Evolutionary conservation across 2,888 invertebrate species (phyloP), one percentile per base, ranked within the genome.

Genomic region (Tricholauxania praeusta): DNA sequence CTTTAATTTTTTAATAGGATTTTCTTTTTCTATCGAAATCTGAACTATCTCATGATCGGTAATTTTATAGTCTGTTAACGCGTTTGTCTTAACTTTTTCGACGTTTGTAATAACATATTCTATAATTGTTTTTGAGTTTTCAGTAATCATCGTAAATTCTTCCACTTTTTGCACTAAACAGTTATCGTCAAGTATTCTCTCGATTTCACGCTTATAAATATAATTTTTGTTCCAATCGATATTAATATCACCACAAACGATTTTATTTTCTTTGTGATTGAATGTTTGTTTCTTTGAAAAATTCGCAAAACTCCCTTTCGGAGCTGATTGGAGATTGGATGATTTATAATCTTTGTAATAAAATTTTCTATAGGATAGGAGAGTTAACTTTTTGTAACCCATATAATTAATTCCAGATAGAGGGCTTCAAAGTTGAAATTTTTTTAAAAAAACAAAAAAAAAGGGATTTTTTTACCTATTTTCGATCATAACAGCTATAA

Each of bases 241-340:
- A 48, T 66, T 66, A 72, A 51, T 57, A 47, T 66, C 66, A n/a
- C 48, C 67, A n/a, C 48, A 53, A 12, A 65, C 32, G n/a, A 65
- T 57, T 57, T 39, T 53, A n/a, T 51, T 32, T 59, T 39, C 55
- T 22, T 55, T 19, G 47, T 28, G 51, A 55, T 28, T 14, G 4
- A 59, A 59, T 51, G 17, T 52, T 62, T 47, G 64, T 59, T 53
- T 59, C 52, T 59, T 53, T 55, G 60, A 71, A 70, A 19, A 71
- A 60, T 48, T 53, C 63, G n/a, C 67, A 57, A 49, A 74, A 74
- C 55, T 65, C 62, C 39, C 67, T 62, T 39, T 74, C 71, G 3
- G 71, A 71, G 22, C 55, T 71, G 51, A 47, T 71, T n/a, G 71
- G 71, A 49, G 74, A 74, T 71, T 57, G n/a, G n/a, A n/a, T n/a